A percentile compares a stretch with the other conserved stretches of the same genome.
These are phyloP conservation scores for Nyctibius grandis DNA, from an alignment of 2,797 vertebrate genomes.

Conservation along the genomic window DNA sequence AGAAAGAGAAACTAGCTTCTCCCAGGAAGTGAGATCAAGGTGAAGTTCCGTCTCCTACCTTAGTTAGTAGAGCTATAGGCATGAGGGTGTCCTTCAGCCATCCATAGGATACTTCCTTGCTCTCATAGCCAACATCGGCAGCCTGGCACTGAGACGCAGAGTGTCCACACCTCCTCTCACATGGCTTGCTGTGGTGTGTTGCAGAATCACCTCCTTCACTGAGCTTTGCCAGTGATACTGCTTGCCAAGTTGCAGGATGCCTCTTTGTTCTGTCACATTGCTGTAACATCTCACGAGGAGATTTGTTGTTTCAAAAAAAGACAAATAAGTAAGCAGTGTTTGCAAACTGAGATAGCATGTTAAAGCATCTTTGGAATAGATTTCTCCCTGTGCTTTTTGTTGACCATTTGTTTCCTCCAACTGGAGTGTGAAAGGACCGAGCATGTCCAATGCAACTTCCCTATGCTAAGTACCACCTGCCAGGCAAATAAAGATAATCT, in stretches of 20 bases:
- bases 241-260: neutral
- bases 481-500: constrained; percentile 6
- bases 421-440: neutral
- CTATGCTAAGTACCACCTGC: constrained; percentile 8
- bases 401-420: constrained; percentile 22
- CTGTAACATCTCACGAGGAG: neutral
- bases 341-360: neutral
- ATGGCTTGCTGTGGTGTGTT: neutral
- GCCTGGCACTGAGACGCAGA: neutral
- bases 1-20: neutral
- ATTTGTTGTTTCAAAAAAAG: neutral
- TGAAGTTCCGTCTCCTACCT: neutral
- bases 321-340: neutral
- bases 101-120: neutral
- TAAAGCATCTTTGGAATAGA: neutral
- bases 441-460: neutral
- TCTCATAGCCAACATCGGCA: neutral
- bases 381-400: constrained; percentile 24
- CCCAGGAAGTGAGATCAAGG: neutral
- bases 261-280: neutral
- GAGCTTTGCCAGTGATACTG: neutral
- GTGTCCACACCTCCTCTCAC: neutral
- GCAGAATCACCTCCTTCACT: neutral
- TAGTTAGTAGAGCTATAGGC: neutral
- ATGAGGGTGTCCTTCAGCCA: neutral